Percentiles rank a stretch among this genome's conserved stretches.
Evolutionary conservation across 2,888 invertebrate genomes (phyloP).

Genomic region (Homarus gammarus): DNA sequence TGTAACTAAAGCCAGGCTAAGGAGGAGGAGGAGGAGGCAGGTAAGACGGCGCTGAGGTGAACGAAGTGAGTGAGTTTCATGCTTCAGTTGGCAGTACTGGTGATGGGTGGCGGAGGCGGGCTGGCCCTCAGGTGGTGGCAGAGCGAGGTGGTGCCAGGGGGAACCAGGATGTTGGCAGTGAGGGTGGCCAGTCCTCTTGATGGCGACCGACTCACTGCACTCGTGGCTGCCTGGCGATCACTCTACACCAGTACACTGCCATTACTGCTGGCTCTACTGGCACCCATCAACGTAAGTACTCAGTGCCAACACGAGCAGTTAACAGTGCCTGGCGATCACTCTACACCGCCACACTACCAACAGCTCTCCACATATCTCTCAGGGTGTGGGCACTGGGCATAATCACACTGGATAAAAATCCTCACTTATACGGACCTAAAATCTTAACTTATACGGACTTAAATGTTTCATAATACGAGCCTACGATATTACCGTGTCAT

Average conservation of each 20-base stretch:
- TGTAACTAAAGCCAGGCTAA: no score
- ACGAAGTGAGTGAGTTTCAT: no score
- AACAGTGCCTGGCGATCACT: slow-evolving; percentile 3
- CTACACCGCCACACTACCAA: slow-evolving; percentile 3
- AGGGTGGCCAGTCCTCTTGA: slow-evolving; percentile 26
- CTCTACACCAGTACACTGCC: slow-evolving; percentile 24
- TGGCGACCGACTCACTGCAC: slow-evolving; percentile 15
- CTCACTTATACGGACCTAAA: no score
- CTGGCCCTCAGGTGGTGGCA: background rate
- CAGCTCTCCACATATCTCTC: no score
- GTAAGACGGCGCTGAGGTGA: no score
- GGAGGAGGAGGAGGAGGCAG: no score
- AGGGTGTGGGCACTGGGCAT: no score
- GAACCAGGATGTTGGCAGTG: slow-evolving; percentile 13
- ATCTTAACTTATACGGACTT: no score
- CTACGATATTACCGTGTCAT: no score
- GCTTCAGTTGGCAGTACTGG: slow-evolving; percentile 11
- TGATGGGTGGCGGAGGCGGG: slow-evolving; percentile 1
- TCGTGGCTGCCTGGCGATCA: background rate
- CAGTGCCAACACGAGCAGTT: no score
- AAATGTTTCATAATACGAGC: no score
- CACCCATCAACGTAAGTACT: slow-evolving; percentile 18
- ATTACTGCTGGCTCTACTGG: slow-evolving; percentile 14
- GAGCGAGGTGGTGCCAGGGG: slow-evolving; percentile 3
- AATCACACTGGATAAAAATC: no score